A percentile compares a stretch with the other conserved stretches of the same genome.
phyloP scores from a whole-genome alignment of 2,113 vertebrate genomes.

The Pseudorhombus dupliciocellatus region DNA sequence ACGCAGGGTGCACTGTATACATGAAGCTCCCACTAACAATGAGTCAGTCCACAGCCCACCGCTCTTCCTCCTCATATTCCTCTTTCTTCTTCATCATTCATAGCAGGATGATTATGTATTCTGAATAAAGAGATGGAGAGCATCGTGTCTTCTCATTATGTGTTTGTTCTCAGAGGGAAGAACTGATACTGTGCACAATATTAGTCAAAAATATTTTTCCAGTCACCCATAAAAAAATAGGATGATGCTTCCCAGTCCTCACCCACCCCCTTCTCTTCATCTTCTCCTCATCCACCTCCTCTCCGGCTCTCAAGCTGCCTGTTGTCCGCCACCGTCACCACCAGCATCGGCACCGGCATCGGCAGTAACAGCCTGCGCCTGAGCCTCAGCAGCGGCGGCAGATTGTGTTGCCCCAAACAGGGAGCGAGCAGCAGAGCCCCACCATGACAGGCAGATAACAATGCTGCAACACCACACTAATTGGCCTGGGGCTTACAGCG shows the following conservation, averaged over 20 bases:
- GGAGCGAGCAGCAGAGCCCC: conserved; percentile 70
- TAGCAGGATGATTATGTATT: conserved; percentile 6
- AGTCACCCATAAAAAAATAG: conserved; percentile 37
- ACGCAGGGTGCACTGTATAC: not conserved
- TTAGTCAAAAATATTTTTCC: conserved; percentile 38
- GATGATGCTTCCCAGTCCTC: conserved; percentile 15
- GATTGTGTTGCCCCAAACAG: conserved; percentile 70
- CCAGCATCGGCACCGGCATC: no score
- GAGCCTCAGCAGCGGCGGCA: conserved; percentile 26
- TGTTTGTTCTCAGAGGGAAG: not conserved
- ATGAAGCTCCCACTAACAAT: not conserved
- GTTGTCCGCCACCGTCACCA: conserved; percentile 46
- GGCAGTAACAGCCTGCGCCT: no score
- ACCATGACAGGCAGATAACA: conserved; percentile 78
- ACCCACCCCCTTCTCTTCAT: conserved; percentile 16
- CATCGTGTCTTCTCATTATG: conserved; percentile 8
- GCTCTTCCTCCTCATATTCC: not conserved
- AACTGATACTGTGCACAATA: conserved; percentile 7
- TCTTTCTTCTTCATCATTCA: not conserved
- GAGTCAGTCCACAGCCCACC: not conserved
- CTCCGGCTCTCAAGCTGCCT: conserved; percentile 39
- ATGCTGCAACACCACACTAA: conserved; percentile 77
- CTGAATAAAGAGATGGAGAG: conserved; percentile 42
- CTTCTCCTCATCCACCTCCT: conserved; percentile 44
- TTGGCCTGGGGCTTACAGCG: conserved; percentile 75